A percentile compares a stretch with the other conserved stretches of the same genome.
Evolutionary conservation across 2,797 vertebrate species (phyloP).

Genomic region (Hypotaenidia okinawae): DNA sequence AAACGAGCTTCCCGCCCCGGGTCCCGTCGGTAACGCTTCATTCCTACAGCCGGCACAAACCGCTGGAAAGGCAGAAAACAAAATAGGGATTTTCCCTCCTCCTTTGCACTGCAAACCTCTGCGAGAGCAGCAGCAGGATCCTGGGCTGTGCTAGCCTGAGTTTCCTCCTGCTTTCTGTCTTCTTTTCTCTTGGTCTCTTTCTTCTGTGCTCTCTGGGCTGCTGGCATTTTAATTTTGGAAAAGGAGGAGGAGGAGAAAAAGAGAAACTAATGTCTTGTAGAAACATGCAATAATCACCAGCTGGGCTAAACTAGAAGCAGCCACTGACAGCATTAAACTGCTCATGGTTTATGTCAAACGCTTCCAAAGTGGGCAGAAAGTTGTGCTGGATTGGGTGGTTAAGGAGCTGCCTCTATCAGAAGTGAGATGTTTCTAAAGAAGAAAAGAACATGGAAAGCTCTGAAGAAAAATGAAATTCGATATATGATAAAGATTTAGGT

Average conservation of each 20-base stretch:
- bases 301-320: constrained; percentile 24
- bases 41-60: constrained; percentile 56
- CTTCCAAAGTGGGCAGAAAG: constrained; percentile 47
- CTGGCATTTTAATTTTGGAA: constrained; percentile 5
- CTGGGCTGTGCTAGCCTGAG: constrained; percentile 1
- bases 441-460: not conserved
- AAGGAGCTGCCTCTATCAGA: not conserved
- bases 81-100: constrained; percentile 11
- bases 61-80: constrained; percentile 49
- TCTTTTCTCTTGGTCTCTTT: not conserved
- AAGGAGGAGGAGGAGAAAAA: not conserved
- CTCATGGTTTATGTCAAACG: constrained; percentile 10
- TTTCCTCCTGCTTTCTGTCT: not conserved
- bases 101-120: constrained; percentile 1
- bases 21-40: constrained; percentile 46
- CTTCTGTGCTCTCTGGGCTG: not conserved
- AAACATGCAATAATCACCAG: constrained; percentile 48
- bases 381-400: not conserved
- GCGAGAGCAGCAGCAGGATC: constrained; percentile 10
- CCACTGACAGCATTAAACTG: not conserved
- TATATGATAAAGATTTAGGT: not conserved
- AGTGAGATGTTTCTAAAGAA: not conserved
- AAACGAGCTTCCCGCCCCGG: not conserved
- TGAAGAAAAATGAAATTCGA: not conserved
- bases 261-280: constrained; percentile 31